Conservation (phyloP, 1,140 invertebrate genomes). For the Calephelis virginiensis region DNA sequence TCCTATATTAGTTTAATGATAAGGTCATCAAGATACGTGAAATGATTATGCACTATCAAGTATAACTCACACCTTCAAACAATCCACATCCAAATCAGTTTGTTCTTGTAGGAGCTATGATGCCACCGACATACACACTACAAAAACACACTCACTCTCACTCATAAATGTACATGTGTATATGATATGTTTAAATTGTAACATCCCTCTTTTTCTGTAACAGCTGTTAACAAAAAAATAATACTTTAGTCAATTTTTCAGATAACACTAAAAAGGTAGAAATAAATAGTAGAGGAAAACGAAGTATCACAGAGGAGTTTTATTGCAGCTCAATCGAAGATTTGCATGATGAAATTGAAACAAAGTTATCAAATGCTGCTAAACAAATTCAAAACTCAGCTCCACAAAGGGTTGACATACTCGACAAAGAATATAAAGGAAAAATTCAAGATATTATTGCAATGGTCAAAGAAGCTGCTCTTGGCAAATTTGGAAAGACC, state of each 20-base stretch:
- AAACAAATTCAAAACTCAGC: constrained; percentile 2
- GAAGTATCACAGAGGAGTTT: constrained; percentile 24
- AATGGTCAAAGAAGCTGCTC: constrained; percentile 36
- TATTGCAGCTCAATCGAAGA: constrained; percentile 37
- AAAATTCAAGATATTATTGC: constrained; percentile 30
- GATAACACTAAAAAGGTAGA: constrained; percentile 21
- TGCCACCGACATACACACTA: too few relatives aligned
- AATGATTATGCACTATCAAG: too few relatives aligned
- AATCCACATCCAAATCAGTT: too few relatives aligned
- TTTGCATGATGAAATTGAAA: constrained; percentile 29
- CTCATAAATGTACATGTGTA: too few relatives aligned
- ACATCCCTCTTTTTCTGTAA: too few relatives aligned
- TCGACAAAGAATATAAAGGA: constrained; percentile 26
- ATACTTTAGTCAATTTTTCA: neutral
- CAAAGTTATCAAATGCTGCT: constrained; percentile 28
- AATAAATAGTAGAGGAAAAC: constrained; percentile 19
- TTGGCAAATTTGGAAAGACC: constrained; percentile 37
- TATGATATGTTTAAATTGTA: too few relatives aligned
- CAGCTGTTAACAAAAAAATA: too few relatives aligned
- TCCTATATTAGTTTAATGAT: too few relatives aligned
- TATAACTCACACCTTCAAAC: too few relatives aligned
- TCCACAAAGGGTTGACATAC: constrained; percentile 16
- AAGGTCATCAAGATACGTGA: too few relatives aligned
- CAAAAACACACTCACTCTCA: too few relatives aligned
- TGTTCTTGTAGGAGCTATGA: too few relatives aligned